These are phyloP conservation scores for Agraylea sexmaculata DNA, from an alignment of 1,140 invertebrate species.

Conservation along the genomic window DNA sequence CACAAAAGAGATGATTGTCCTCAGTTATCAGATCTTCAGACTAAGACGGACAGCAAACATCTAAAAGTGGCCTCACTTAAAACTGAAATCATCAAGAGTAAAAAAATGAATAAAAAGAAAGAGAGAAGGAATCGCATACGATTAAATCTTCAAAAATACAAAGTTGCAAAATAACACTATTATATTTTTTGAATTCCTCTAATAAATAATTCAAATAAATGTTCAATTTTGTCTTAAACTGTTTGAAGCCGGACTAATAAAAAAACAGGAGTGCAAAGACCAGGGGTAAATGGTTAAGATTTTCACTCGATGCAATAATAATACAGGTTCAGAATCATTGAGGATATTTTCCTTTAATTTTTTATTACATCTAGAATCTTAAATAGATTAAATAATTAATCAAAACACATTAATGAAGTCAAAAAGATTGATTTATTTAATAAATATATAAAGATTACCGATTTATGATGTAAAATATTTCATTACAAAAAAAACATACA, in stretches of 20 bases:
- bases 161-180: background rate
- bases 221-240: too few relatives aligned
- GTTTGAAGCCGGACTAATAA: too few relatives aligned
- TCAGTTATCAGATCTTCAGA: slow-evolving; percentile 17
- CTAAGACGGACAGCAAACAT: too few relatives aligned
- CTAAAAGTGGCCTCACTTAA: too few relatives aligned
- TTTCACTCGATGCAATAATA: too few relatives aligned
- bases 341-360: too few relatives aligned
- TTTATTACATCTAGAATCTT: too few relatives aligned
- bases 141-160: background rate
- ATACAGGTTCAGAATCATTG: too few relatives aligned
- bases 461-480: background rate
- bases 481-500: background rate
- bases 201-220: background rate
- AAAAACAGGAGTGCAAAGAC: too few relatives aligned
- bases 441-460: background rate
- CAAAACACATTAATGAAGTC: slow-evolving; percentile 2
- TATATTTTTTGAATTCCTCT: background rate
- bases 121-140: background rate
- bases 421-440: slow-evolving; percentile 4
- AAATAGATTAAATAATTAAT: background rate
- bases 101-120: background rate
- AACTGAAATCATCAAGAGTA: background rate
- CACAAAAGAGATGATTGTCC: slow-evolving; percentile 34
- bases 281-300: too few relatives aligned